Evolutionary conservation across 2,888 invertebrate genomes (phyloP).

Genomic region (Pachydiplax longipennis): DNA sequence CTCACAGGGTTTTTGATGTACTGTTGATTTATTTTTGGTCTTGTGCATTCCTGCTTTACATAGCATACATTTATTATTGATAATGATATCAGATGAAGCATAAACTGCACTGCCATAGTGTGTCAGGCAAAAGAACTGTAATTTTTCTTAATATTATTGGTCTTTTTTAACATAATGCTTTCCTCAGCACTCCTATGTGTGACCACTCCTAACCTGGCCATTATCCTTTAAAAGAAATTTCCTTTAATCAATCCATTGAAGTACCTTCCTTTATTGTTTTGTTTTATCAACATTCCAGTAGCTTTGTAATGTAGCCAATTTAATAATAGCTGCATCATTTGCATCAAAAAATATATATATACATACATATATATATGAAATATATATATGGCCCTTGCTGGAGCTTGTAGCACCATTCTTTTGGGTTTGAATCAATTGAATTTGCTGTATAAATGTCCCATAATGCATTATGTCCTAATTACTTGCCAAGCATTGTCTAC

Average conservation of each 20-base stretch:
- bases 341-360: constrained; percentile 33
- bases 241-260: constrained; percentile 17
- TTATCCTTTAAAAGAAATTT: constrained; percentile 7
- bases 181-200: constrained; percentile 36
- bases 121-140: constrained; percentile 39
- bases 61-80: constrained; percentile 36
- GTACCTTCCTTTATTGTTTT: constrained; percentile 35
- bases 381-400: constrained; percentile 35
- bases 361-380: neutral
- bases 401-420: constrained; percentile 38
- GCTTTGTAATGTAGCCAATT: constrained; percentile 48
- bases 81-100: constrained; percentile 34
- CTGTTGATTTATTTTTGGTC: constrained; percentile 43
- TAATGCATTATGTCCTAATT: constrained; percentile 18
- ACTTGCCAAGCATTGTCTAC: constrained; percentile 31
- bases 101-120: constrained; percentile 44
- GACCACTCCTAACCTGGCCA: constrained; percentile 36
- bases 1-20: constrained; percentile 44
- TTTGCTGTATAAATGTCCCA: constrained; percentile 17
- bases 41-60: constrained; percentile 41
- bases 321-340: constrained; percentile 45
- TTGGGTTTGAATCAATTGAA: constrained; percentile 16
- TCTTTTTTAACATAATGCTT: constrained; percentile 43
- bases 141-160: constrained; percentile 36
- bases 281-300: constrained; percentile 46